Evolutionary conservation across 53 echinoderm and acorn worm genomes (phyloP).

Genomic region (Actinopyga echinites): DNA sequence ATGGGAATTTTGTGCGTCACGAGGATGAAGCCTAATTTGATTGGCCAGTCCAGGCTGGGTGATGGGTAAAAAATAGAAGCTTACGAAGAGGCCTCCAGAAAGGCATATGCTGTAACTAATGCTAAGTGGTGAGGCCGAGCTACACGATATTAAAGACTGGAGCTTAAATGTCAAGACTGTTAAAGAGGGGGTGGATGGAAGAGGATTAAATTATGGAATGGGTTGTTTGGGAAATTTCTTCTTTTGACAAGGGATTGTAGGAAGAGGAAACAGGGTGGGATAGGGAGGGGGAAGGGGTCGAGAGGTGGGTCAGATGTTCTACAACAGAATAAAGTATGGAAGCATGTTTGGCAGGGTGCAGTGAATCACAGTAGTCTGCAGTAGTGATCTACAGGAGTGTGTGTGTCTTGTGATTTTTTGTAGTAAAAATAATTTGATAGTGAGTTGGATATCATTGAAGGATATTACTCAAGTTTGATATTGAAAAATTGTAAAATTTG

Average conservation of each 20-base stretch:
- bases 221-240: neutral
- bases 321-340: too few species aligned
- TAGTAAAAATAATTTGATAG: too few species aligned
- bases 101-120: conserved; percentile 46
- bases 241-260: neutral
- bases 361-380: too few species aligned
- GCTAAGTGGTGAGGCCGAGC: conserved; percentile 13
- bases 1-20: conserved; percentile 43
- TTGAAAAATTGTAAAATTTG: too few species aligned
- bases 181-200: conserved; percentile 1
- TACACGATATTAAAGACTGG: conserved; percentile 33
- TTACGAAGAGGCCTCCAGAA: conserved; percentile 37
- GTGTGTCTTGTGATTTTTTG: too few species aligned
- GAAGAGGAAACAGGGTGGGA: neutral
- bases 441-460: too few species aligned
- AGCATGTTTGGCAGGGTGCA: too few species aligned
- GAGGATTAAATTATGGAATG: neutral
- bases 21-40: conserved; percentile 29
- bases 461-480: too few species aligned
- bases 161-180: conserved; percentile 18
- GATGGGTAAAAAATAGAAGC: conserved; percentile 36
- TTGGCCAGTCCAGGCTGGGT: conserved; percentile 25
- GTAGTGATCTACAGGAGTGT: too few species aligned
- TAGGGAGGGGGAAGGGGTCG: too few species aligned
- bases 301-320: too few species aligned